These are phyloP conservation scores for Cryptocheilus praepositus DNA, from an alignment of 2,888 invertebrate species.

Conservation along the genomic window DNA sequence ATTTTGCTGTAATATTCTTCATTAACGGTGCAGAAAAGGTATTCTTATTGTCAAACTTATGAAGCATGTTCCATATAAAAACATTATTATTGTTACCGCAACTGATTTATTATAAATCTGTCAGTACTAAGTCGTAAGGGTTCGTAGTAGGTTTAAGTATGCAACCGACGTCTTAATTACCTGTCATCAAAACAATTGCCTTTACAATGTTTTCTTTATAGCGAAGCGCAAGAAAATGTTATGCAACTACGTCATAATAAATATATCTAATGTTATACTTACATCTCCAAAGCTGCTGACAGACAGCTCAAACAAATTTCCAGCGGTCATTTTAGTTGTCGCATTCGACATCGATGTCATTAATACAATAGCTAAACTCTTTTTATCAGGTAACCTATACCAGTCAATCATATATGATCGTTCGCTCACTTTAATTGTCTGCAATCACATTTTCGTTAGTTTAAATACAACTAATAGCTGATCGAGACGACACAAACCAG, in stretches of 20 bases:
- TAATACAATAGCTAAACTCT: constrained; percentile 38
- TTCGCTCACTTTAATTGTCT: constrained; percentile 51
- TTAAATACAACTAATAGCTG: no score
- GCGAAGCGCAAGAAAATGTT: no score
- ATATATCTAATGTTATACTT: constrained; percentile 27
- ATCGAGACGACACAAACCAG: no score
- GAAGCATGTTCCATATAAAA: no score
- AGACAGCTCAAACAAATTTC: constrained; percentile 48
- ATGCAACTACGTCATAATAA: neutral
- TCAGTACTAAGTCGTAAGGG: no score
- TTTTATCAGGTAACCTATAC: constrained; percentile 49
- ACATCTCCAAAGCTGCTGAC: constrained; percentile 50
- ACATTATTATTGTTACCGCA: no score
- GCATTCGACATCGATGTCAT: constrained; percentile 49
- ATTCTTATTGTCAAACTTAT: no score
- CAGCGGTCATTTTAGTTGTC: constrained; percentile 52
- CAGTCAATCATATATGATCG: constrained; percentile 53
- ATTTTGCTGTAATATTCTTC: no score
- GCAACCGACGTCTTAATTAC: constrained; percentile 28
- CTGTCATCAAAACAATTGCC: constrained; percentile 16
- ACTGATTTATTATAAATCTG: no score
- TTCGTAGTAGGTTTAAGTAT: constrained; percentile 32
- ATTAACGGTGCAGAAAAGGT: no score
- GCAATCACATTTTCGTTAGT: constrained; percentile 37
- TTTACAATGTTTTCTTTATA: no score